phyloP scores from a whole-genome alignment of 1,140 invertebrate species.

The Pentalonia nigronervosa region DNA sequence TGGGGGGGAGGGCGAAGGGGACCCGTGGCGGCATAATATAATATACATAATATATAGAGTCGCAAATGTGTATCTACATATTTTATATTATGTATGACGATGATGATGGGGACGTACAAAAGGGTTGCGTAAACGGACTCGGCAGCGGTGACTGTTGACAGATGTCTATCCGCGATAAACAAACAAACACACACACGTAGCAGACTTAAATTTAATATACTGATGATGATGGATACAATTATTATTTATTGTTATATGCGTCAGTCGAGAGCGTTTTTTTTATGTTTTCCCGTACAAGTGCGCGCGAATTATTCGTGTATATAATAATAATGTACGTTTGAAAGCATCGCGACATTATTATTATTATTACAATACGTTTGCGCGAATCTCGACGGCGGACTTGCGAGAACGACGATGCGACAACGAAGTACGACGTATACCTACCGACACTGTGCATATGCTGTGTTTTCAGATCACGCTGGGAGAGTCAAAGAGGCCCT shows the following conservation, averaged over 20 bases:
- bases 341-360: not conserved
- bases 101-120: not conserved
- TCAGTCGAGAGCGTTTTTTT: not conserved
- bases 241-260: not conserved
- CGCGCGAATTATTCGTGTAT: not conserved
- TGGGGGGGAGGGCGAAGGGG: not conserved
- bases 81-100: not conserved
- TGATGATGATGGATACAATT: not conserved
- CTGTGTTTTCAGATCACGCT: constrained; percentile 16
- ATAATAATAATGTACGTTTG: not conserved
- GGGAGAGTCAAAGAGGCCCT: constrained; percentile 10
- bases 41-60: not conserved
- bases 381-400: not conserved
- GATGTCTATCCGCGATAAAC: constrained; percentile 32
- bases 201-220: not conserved
- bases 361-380: not conserved
- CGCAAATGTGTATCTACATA: not conserved
- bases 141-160: constrained; percentile 4
- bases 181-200: not conserved
- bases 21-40: not conserved
- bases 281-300: not conserved
- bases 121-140: constrained; percentile 22
- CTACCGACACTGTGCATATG: not conserved
- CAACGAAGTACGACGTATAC: not conserved
- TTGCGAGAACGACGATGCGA: not conserved